These are phyloP conservation scores for Diglossa cyanea DNA, from an alignment of 2,797 vertebrate genomes.

Conservation along the genomic window DNA sequence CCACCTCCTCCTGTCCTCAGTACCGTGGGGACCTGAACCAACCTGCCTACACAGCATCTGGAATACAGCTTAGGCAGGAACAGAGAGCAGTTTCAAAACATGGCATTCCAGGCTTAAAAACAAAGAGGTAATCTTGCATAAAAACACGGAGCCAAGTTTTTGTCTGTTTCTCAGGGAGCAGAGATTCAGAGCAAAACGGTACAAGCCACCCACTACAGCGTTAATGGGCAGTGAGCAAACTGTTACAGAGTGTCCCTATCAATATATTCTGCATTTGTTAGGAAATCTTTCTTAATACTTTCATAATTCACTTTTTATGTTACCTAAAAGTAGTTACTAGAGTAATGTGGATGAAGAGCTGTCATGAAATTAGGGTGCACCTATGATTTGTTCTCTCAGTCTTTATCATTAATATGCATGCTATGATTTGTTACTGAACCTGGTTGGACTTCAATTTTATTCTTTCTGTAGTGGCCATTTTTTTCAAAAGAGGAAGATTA, in stretches of 20 bases:
- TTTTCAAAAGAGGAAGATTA: not conserved
- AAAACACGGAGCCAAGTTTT: not conserved
- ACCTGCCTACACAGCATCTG: constrained; percentile 46
- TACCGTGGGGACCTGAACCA: constrained; percentile 54
- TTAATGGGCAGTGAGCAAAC: not conserved
- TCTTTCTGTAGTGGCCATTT: not conserved
- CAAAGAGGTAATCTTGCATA: not conserved
- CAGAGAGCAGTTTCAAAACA: constrained; percentile 12
- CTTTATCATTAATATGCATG: not conserved
- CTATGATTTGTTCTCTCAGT: not conserved
- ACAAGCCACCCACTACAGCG: not conserved
- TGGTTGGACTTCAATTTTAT: not conserved
- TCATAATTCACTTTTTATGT: not conserved
- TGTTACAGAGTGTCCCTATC: not conserved
- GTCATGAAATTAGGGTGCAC: not conserved
- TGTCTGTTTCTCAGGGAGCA: not conserved
- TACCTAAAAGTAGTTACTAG: not conserved
- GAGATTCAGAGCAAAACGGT: not conserved
- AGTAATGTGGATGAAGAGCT: not conserved
- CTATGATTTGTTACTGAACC: not conserved
- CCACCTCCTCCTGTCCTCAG: not conserved
- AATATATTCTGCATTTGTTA: not conserved
- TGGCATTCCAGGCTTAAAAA: not conserved
- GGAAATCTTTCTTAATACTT: not conserved
- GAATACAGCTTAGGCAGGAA: constrained; percentile 21